A percentile compares a stretch with the other conserved stretches of the same genome.
Evolutionary conservation across 1,140 invertebrate genomes (phyloP).

Genomic region (Sipha flava): DNA sequence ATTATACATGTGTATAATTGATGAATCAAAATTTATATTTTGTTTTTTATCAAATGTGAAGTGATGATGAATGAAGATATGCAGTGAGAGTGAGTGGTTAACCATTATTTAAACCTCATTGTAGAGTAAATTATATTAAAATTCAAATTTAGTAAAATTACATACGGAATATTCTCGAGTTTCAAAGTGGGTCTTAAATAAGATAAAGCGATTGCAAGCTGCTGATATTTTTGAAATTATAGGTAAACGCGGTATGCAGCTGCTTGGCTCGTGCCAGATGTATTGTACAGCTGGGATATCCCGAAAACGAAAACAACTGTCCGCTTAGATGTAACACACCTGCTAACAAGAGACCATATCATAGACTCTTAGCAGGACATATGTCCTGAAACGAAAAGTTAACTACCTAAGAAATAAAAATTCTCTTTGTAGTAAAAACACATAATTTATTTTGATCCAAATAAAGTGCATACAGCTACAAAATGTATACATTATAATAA

Average conservation of each 20-base stretch:
- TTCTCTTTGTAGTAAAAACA: not conserved
- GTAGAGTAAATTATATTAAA: no score
- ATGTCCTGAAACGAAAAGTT: not conserved
- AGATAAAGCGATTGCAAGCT: not conserved
- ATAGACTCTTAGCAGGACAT: not conserved
- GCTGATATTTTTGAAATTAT: not conserved
- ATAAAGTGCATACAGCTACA: not conserved
- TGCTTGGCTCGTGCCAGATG: constrained; percentile 29
- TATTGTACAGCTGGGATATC: constrained; percentile 3
- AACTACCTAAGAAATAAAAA: not conserved
- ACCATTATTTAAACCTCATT: no score
- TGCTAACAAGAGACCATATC: not conserved
- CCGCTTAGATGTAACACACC: constrained; percentile 8
- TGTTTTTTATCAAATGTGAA: no score
- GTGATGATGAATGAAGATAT: no score
- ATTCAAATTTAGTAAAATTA: not conserved
- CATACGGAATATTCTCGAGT: not conserved
- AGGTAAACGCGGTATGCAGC: not conserved
- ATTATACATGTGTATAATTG: no score
- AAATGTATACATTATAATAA: not conserved
- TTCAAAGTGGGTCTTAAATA: not conserved
- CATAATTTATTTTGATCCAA: not conserved
- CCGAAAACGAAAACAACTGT: constrained; percentile 16
- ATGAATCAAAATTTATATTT: no score
- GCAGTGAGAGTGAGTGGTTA: no score